These are phyloP conservation scores for Orius insidiosus DNA, from an alignment of 1,140 invertebrate species.

Conservation along the genomic window DNA sequence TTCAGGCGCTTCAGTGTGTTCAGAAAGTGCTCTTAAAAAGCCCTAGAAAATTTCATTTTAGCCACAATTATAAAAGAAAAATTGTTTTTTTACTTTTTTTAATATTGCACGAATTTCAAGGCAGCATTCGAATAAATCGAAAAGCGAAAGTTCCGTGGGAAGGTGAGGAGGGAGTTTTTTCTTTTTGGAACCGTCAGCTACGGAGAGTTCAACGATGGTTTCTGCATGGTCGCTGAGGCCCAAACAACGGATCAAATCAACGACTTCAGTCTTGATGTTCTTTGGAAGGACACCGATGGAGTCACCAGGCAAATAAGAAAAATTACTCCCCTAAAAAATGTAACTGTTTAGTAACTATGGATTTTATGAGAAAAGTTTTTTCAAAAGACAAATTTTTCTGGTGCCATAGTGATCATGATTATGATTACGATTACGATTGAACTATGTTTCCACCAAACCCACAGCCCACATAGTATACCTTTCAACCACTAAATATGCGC, in stretches of 20 bases:
- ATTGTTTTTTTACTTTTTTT: slow-evolving; percentile 9
- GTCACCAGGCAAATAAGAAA: slow-evolving; percentile 6
- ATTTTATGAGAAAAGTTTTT: too few relatives aligned
- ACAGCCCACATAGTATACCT: too few relatives aligned
- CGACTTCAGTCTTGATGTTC: slow-evolving; percentile 3
- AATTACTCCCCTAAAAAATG: background rate
- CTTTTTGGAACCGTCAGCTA: slow-evolving; percentile 4
- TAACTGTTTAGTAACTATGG: background rate
- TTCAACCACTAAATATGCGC: too few relatives aligned
- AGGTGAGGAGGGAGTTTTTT: slow-evolving; percentile 2
- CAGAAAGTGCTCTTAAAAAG: slow-evolving; percentile 40
- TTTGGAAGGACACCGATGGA: slow-evolving; percentile 8
- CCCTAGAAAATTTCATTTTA: slow-evolving; percentile 28
- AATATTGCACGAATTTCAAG: slow-evolving; percentile 7
- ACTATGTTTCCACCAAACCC: too few relatives aligned
- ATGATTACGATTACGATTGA: too few relatives aligned
- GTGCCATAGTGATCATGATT: too few relatives aligned
- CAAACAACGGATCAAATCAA: background rate
- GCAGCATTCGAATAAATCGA: slow-evolving; percentile 3
- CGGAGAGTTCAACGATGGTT: background rate
- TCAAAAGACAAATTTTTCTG: too few relatives aligned
- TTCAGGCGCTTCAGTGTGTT: slow-evolving; percentile 34
- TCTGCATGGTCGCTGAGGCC: background rate
- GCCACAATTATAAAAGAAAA: too few relatives aligned
- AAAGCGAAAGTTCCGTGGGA: background rate